These are phyloP conservation scores for Linyphia triangularis DNA, from an alignment of 2,888 invertebrate genomes.

Conservation along the genomic window DNA sequence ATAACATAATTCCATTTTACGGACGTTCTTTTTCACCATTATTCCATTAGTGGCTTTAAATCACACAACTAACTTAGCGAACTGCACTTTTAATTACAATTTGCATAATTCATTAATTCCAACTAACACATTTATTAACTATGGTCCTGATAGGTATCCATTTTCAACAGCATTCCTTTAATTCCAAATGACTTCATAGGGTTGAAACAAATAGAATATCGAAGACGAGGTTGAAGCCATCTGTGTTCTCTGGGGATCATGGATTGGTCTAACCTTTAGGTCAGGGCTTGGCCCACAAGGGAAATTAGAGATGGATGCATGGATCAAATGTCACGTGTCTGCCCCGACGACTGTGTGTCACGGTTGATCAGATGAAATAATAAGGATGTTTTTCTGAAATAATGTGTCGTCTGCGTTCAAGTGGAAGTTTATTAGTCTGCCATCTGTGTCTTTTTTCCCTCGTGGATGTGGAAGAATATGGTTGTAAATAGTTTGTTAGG, in stretches of 20 bases:
- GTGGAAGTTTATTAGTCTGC: background rate
- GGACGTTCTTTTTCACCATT: no score
- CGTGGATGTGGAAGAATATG: no score
- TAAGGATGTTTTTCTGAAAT: constrained; percentile 19
- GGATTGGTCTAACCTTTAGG: constrained; percentile 39
- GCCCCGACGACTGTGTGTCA: constrained; percentile 27
- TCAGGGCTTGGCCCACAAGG: constrained; percentile 22
- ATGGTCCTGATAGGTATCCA: no score
- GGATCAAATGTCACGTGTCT: constrained; percentile 38
- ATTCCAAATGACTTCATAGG: constrained; percentile 20
- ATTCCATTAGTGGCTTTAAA: no score
- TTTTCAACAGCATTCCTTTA: no score
- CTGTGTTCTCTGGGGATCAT: constrained; percentile 36
- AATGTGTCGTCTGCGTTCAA: background rate
- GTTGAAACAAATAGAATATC: constrained; percentile 17
- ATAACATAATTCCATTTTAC: no score
- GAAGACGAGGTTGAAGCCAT: background rate
- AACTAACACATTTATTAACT: no score
- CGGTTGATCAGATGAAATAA: constrained; percentile 36
- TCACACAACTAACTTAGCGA: no score
- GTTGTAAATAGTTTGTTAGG: no score
- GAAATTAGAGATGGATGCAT: constrained; percentile 36
- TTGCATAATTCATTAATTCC: no score
- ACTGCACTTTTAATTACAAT: no score
- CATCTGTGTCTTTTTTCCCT: no score